Evolutionary conservation across 2,113 vertebrate species (phyloP).

Genomic region (Hippocampus abdominalis): DNA sequence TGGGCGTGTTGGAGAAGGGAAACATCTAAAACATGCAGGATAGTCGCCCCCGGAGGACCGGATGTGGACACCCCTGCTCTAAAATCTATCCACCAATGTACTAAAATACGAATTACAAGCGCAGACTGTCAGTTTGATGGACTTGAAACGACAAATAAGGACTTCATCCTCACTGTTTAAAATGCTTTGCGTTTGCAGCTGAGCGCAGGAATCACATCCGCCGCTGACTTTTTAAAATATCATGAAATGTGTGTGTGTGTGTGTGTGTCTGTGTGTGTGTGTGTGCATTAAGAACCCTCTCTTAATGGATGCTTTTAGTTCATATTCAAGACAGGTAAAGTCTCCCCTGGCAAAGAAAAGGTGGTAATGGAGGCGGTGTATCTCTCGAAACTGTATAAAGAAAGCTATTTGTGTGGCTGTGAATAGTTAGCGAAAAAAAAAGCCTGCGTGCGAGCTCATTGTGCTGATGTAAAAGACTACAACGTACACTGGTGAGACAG

Average conservation of each 20-base stretch:
- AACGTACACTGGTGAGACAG: constrained; percentile 68
- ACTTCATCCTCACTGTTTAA: constrained; percentile 37
- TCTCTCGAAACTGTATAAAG: constrained; percentile 42
- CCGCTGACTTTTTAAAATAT: constrained; percentile 44
- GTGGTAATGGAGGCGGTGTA: neutral
- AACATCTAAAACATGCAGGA: no score
- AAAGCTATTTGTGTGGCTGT: constrained; percentile 42
- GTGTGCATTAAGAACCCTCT: constrained; percentile 38
- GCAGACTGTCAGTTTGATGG: constrained; percentile 14
- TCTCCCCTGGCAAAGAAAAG: constrained; percentile 32
- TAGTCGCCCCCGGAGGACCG: no score
- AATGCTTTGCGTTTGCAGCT: constrained; percentile 29
- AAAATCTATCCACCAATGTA: neutral
- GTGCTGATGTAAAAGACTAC: constrained; percentile 62
- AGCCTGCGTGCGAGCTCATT: constrained; percentile 61
- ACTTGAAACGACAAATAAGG: constrained; percentile 18
- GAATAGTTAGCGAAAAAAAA: neutral
- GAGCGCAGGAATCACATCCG: constrained; percentile 41
- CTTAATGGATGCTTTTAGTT: constrained; percentile 46
- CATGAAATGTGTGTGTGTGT: constrained; percentile 23
- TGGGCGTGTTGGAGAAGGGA: no score
- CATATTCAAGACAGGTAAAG: constrained; percentile 40
- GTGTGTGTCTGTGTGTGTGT: neutral
- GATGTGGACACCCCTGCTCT: no score
- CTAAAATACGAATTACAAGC: neutral